Base-by-base conservation (phyloP, 2,797 vertebrate species). In the Sebastes matsubarae region DNA sequence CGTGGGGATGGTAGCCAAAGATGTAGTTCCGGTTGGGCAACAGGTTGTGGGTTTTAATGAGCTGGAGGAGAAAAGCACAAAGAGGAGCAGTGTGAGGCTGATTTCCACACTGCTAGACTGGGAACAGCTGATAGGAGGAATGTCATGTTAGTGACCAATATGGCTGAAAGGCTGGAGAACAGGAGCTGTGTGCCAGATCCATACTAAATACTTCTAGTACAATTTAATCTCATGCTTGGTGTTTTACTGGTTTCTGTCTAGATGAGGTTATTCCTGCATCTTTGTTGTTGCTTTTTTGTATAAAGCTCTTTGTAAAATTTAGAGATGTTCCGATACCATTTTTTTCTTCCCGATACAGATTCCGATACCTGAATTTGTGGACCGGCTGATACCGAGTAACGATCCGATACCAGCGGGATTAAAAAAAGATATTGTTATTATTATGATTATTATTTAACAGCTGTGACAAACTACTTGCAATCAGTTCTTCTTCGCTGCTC, bases 1-100 rank as follows among this genome's bases (percentile, higher is more conserved):
- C 99, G 0, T 99, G 99, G 0, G 99, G 98, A 66, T 99, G 98
- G 93, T 98, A 99, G 8, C 98, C 99, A 30, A 99, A 97, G 76
- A 99, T 97, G 88, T 99, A 99, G 94, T 99, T 99, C 85, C 97
- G 96, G 88, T 90, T 98, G 79, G 97, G 97, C 79, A 97, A 92
- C 83, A 99, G 93, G 79, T 97, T 96, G 83, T 99, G 97, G 1
- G 98, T 99, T 95, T 99, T 99, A 84, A 99, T 97, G 70, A 99
- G 96, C 99, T 99, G 91, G 79, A 82, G 78, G 75, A 82, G 70
- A 93, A 65, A 2, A 75, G 68, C 30, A 90, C 67, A 88, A 86
- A 88, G 54, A 67, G 7, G 34, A 60, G 22, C 20, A 55, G 54
- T 38, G 64, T 75, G 36, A 87, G 57, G 16, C 18, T 4, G 25